Evolutionary conservation across 2,888 invertebrate species (phyloP).

Genomic region (Anarsia innoxiella): DNA sequence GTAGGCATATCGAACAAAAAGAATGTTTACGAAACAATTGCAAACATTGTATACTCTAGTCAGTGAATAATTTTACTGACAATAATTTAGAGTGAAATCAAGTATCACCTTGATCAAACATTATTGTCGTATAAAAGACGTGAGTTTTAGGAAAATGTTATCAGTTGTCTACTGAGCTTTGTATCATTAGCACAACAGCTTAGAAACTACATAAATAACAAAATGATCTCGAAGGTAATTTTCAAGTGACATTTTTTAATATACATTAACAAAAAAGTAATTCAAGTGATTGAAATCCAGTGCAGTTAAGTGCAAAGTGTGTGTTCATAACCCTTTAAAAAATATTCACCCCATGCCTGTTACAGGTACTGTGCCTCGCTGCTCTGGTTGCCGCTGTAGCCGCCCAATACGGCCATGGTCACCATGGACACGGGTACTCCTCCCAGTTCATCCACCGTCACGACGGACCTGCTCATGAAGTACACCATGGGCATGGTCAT

Average conservation of each 20-base stretch:
- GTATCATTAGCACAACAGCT: conserved; percentile 34
- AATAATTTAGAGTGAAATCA: conserved; percentile 56
- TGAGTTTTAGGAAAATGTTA: conserved; percentile 38
- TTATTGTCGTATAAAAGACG: conserved; percentile 62
- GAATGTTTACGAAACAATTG: conserved; percentile 52
- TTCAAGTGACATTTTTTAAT: neutral
- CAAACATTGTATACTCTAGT: conserved; percentile 34
- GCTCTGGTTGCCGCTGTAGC: conserved; percentile 33
- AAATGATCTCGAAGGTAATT: conserved; percentile 65
- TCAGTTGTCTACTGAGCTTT: conserved; percentile 46
- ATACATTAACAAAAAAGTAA: neutral
- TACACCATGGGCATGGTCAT: conserved; percentile 37
- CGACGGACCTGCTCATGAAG: conserved; percentile 41
- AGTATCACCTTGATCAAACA: conserved; percentile 57
- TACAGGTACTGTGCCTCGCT: conserved; percentile 33
- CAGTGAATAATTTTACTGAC: conserved; percentile 37
- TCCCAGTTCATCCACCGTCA: conserved; percentile 51
- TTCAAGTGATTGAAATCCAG: too few species aligned
- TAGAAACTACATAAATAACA: conserved; percentile 24
- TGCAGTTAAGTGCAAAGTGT: neutral
- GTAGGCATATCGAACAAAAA: conserved; percentile 27
- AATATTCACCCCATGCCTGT: neutral
- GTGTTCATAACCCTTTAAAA: too few species aligned
- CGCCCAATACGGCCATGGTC: conserved; percentile 37
- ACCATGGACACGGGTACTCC: conserved; percentile 47